Evolutionary conservation across 2,888 invertebrate genomes (phyloP).

Genomic region (Spialia ferax): DNA sequence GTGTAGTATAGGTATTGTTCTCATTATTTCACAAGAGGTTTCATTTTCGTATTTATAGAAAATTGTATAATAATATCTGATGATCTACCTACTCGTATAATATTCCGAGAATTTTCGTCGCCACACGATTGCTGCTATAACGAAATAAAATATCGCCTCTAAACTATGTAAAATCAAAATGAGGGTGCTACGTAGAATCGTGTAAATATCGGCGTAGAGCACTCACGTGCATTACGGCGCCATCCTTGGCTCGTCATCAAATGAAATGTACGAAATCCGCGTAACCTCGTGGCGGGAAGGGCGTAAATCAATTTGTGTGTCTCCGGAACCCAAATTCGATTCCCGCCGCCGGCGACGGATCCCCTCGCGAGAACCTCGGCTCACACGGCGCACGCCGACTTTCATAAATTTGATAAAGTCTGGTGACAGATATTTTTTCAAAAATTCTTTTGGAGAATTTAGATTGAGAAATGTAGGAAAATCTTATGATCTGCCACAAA

Average conservation of each 20-base stretch:
- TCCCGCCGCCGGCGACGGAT: conserved; percentile 70
- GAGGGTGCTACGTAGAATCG: background rate
- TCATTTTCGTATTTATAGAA: background rate
- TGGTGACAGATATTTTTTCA: conserved; percentile 58
- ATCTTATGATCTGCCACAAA: background rate
- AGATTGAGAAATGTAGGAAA: background rate
- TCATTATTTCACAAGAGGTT: background rate
- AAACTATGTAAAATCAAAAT: conserved; percentile 2
- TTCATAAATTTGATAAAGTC: conserved; percentile 70
- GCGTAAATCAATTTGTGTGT: conserved; percentile 81
- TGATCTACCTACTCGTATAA: background rate
- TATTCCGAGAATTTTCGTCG: background rate
- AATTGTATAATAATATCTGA: background rate
- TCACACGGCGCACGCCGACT: conserved; percentile 61
- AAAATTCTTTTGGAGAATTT: conserved; percentile 45
- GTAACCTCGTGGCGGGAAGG: conserved; percentile 61
- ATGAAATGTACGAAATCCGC: conserved; percentile 50
- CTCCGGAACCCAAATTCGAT: conserved; percentile 80
- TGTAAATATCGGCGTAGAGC: conserved; percentile 15
- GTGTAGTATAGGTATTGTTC: background rate
- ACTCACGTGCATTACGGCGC: conserved; percentile 5
- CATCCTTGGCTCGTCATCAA: conserved; percentile 39
- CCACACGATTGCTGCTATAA: background rate
- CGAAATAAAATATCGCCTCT: background rate
- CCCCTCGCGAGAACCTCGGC: conserved; percentile 66